Evolutionary conservation across 2,113 vertebrate genomes (phyloP).

Genomic region (Podarcis cretensis): DNA sequence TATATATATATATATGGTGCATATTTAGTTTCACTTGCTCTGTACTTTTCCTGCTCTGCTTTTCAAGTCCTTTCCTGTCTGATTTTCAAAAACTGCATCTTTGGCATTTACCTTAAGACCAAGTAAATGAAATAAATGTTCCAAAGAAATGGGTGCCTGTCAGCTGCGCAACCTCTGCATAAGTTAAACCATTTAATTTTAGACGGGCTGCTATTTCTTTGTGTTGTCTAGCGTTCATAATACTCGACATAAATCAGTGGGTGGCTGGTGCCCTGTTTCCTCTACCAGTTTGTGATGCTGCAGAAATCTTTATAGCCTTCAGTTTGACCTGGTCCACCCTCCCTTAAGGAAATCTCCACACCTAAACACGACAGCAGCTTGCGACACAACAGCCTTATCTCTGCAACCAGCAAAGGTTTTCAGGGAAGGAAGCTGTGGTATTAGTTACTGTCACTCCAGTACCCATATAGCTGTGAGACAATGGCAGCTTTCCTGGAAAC

Average conservation of each 20-base stretch:
- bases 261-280: neutral
- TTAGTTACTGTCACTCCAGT: neutral
- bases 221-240: neutral
- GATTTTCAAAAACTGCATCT: neutral
- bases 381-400: neutral
- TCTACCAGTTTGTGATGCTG: neutral
- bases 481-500: neutral
- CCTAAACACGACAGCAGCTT: neutral
- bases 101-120: neutral
- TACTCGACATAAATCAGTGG: neutral
- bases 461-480: neutral
- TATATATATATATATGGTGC: neutral
- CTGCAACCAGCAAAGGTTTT: neutral
- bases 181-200: slow-evolving; percentile 11
- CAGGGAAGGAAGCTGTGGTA: neutral
- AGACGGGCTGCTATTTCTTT: neutral
- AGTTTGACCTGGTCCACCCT: neutral
- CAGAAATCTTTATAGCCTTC: neutral
- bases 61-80: neutral
- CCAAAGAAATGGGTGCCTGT: neutral
- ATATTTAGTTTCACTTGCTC: too few species aligned
- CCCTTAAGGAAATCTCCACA: neutral
- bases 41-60: too few species aligned
- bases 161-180: neutral
- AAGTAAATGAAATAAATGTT: neutral